Evolutionary conservation across 2,797 vertebrate genomes (phyloP).

Genomic region (Acestrorhynchus altus): DNA sequence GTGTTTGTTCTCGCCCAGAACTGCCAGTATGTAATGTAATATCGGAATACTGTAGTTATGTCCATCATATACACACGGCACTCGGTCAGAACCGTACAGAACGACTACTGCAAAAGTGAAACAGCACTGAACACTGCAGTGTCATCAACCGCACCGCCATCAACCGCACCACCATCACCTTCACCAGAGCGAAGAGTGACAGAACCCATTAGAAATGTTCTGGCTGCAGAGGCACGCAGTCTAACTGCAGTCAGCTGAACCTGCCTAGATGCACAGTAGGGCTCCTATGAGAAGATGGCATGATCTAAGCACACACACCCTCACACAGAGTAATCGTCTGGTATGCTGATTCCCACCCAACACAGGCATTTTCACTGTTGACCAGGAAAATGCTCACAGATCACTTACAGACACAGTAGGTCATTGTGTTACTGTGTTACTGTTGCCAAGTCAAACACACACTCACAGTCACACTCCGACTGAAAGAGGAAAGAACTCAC

Average conservation of each 20-base stretch:
- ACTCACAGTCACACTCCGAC: neutral
- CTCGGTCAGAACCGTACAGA: too few relatives aligned
- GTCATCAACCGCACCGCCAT: too few relatives aligned
- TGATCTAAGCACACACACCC: slow-evolving; percentile 46
- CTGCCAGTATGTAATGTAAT: too few relatives aligned
- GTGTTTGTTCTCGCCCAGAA: too few relatives aligned
- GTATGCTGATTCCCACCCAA: slow-evolving; percentile 13
- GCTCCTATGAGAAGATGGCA: neutral
- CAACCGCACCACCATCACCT: too few relatives aligned
- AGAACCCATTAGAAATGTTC: too few relatives aligned
- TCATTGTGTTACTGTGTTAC: slow-evolving; percentile 9
- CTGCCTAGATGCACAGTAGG: neutral
- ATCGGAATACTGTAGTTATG: too few relatives aligned
- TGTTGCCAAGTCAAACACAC: slow-evolving; percentile 17
- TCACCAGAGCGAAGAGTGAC: too few relatives aligned
- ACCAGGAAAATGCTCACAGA: slow-evolving; percentile 17
- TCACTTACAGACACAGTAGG: neutral
- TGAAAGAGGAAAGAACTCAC: neutral
- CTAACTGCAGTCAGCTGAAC: slow-evolving; percentile 27
- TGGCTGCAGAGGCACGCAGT: slow-evolving; percentile 10
- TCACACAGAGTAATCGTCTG: slow-evolving; percentile 26
- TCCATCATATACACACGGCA: too few relatives aligned
- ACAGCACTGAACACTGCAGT: too few relatives aligned
- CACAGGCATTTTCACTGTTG: slow-evolving; percentile 7
- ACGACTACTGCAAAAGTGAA: too few relatives aligned